phyloP scores from a whole-genome alignment of 2,797 vertebrate genomes.

The Nannoperca australis region DNA sequence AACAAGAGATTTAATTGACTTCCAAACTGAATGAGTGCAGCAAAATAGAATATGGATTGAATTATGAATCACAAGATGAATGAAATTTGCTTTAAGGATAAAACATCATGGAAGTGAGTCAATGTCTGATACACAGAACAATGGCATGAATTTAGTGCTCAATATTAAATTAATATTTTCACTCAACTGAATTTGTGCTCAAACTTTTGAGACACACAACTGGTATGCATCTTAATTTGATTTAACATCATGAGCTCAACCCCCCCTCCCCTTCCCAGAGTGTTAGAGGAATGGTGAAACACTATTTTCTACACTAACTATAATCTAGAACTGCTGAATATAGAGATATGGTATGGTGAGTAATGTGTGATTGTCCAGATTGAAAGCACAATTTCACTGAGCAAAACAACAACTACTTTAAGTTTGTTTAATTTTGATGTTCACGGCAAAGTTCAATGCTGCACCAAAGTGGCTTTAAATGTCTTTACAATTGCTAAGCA shows the following conservation, averaged over 20 bases:
- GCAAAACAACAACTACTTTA: not conserved
- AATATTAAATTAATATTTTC: slow-evolving; percentile 15
- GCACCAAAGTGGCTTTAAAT: not conserved
- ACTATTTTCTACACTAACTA: not conserved
- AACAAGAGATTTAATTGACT: not conserved
- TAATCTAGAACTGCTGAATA: not conserved
- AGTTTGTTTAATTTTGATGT: not conserved
- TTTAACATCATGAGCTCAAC: not conserved
- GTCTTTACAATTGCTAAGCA: not conserved
- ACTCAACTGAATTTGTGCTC: slow-evolving; percentile 8
- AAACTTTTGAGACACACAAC: not conserved
- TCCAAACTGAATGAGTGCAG: slow-evolving; percentile 14
- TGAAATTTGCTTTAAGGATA: not conserved
- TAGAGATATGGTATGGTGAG: not conserved
- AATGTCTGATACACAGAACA: not conserved
- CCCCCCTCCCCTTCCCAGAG: too few species aligned
- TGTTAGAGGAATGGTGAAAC: not conserved
- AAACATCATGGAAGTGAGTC: not conserved
- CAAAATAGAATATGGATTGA: slow-evolving; percentile 17
- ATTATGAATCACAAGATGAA: slow-evolving; percentile 47
- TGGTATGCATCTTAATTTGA: not conserved
- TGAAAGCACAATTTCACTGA: not conserved
- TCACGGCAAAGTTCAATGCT: not conserved
- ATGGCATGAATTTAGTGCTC: not conserved
- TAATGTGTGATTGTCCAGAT: slow-evolving; percentile 3